Conservation (phyloP, 2,888 invertebrate genomes). For the Agonopterix arenella region DNA sequence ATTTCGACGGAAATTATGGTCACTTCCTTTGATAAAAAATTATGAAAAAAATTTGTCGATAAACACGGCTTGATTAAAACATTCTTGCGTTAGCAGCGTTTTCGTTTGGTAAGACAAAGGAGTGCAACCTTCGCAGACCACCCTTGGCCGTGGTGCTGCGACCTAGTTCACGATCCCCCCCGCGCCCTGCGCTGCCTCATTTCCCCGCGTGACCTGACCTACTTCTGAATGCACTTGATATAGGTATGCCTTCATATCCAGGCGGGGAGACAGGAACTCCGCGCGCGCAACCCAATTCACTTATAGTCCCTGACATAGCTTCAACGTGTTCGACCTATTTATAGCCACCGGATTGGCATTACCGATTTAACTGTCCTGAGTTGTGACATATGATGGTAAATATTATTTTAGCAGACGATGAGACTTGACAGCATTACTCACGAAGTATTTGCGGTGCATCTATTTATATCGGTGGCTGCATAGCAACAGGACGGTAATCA, state of each 20-base stretch:
- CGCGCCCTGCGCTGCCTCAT: constrained; percentile 21
- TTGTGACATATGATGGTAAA: background rate
- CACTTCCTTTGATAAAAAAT: background rate
- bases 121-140: constrained; percentile 62
- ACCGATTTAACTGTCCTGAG: background rate
- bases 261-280: constrained; percentile 25
- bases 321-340: constrained; percentile 19
- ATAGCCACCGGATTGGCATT: constrained; percentile 8
- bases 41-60: background rate
- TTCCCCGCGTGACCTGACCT: constrained; percentile 55
- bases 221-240: constrained; percentile 64
- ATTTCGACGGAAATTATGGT: background rate
- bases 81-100: constrained; percentile 7
- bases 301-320: constrained; percentile 24
- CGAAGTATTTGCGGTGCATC: constrained; percentile 8
- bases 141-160: constrained; percentile 72
- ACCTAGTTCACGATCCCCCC: constrained; percentile 53
- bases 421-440: constrained; percentile 5
- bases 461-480: constrained; percentile 17
- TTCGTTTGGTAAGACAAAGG: constrained; percentile 40
- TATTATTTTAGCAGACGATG: background rate
- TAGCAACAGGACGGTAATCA: constrained; percentile 25
- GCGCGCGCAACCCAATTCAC: constrained; percentile 28
- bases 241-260: constrained; percentile 33
- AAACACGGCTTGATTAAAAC: background rate